Evolutionary conservation across 2,797 vertebrate species (phyloP), one percentile per base, ranked within the genome.

Genomic region (Schizopygopsis malacanthus): DNA sequence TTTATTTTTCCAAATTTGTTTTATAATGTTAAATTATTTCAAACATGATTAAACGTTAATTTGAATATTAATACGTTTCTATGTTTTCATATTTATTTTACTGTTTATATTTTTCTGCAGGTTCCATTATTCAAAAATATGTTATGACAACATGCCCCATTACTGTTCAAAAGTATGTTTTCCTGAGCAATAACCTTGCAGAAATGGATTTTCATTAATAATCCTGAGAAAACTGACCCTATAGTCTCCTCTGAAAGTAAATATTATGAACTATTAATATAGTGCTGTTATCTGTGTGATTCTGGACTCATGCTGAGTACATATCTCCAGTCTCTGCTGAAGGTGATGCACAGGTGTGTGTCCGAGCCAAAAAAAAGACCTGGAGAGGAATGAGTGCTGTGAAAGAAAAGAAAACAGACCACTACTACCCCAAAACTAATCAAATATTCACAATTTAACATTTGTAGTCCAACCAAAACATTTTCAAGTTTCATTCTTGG

Each of bases 311-410:
- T 79, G 15, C 41, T 79, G 13, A 63, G 22, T 15, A 79, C 59
- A 41, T 75, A 37, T 50, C 65, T 39, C 0, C 4, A 56, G 78
- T 45, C 6, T 45, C 6, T 45, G 41, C 70, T 45, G 73, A 54
- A 22, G 52, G 7, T 70, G 20, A 81, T 11, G 45, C 39, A 81
- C 45, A 69, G 77, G 72, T 54, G 72, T 71, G 70, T 76, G 28
- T 76, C 28, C 6, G 28, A 76, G 16, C 18, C 25, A 37, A 22
- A 18, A 73, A 73, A 4, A 8, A 67, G 6, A 81, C 37, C 7
- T 37, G 7, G 28, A 28, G 28, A 28, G 28, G 28, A 28, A 28
- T 28, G 28, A 28, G 28, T 28, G 28, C 28, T 28, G 28, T 28
- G 28, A 28, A 28, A 28, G 28, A 28, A 1, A 28, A 28, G 28